phyloP scores from a whole-genome alignment of 2,797 vertebrate species.

The Mormyrops boulengeri region DNA sequence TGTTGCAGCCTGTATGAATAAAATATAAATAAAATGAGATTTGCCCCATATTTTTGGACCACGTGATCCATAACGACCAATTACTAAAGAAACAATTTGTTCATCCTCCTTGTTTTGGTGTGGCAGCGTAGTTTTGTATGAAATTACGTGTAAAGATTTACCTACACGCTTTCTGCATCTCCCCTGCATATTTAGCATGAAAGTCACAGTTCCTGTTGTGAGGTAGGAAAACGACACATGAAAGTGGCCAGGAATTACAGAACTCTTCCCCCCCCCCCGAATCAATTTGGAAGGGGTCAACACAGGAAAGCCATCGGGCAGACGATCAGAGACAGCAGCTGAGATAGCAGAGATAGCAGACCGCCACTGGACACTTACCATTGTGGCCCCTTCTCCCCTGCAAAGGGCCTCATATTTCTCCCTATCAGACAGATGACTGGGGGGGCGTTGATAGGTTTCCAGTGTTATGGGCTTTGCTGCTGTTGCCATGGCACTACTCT shows the following conservation, averaged over 20 bases:
- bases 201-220: not conserved
- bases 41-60: not conserved
- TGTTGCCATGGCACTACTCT: slow-evolving; percentile 32
- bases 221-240: not conserved
- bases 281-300: not conserved
- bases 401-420: slow-evolving; percentile 88
- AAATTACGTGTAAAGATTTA: not conserved
- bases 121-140: not conserved
- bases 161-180: not conserved
- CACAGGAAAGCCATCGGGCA: not conserved
- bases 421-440: slow-evolving; percentile 82
- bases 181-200: not conserved
- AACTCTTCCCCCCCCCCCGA: not conserved
- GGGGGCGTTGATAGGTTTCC: slow-evolving; percentile 73
- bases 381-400: slow-evolving; percentile 82
- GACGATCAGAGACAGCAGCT: not conserved
- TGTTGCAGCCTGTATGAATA: not conserved
- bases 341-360: no score
- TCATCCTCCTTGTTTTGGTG: not conserved
- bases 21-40: not conserved
- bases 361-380: slow-evolving; percentile 63
- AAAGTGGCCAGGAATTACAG: not conserved
- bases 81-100: not conserved
- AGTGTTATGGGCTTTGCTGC: slow-evolving; percentile 63
- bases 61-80: not conserved